Conservation (phyloP, 1,140 invertebrate species). For the Protaetia brevitarsis region DNA sequence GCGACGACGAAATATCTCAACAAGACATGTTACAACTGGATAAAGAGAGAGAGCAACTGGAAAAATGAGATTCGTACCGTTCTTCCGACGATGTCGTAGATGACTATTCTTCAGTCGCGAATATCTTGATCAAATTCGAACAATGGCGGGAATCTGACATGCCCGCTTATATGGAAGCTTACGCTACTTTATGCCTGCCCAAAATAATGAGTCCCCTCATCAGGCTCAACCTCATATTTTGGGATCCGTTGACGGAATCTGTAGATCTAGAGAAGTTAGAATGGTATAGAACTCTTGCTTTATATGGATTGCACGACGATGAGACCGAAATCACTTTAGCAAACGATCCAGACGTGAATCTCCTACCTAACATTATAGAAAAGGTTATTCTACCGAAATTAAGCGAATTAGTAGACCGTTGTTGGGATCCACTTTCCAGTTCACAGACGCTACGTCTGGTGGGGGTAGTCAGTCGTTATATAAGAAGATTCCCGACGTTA, state of each 20-base stretch:
- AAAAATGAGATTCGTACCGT: slow-evolving; percentile 61
- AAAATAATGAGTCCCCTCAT: slow-evolving; percentile 82
- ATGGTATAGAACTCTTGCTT: slow-evolving; percentile 77
- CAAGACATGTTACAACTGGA: slow-evolving; percentile 61
- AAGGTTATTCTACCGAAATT: slow-evolving; percentile 86
- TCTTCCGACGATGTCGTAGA: slow-evolving; percentile 87
- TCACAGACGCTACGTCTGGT: slow-evolving; percentile 78
- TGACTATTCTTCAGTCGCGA: slow-evolving; percentile 79
- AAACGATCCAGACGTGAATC: slow-evolving; percentile 78
- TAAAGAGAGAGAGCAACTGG: slow-evolving; percentile 60
- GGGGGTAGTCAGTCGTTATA: slow-evolving; percentile 66
- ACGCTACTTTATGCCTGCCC: slow-evolving; percentile 88
- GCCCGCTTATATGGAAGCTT: slow-evolving; percentile 84
- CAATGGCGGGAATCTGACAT: slow-evolving; percentile 76
- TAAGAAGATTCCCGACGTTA: slow-evolving; percentile 73
- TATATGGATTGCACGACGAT: slow-evolving; percentile 61
- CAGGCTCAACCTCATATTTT: slow-evolving; percentile 68
- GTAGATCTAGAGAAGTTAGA: slow-evolving; percentile 79
- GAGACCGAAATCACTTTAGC: slow-evolving; percentile 63
- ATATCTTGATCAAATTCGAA: slow-evolving; percentile 74
- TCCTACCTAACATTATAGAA: slow-evolving; percentile 82
- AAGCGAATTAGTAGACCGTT: slow-evolving; percentile 73
- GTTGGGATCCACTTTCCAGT: slow-evolving; percentile 90
- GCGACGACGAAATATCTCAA: slow-evolving; percentile 92
- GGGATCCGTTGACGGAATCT: slow-evolving; percentile 64